Evolutionary conservation across 2,797 vertebrate genomes (phyloP), one percentile per base, ranked within the genome.

Genomic region (Enteromius treurensis): DNA sequence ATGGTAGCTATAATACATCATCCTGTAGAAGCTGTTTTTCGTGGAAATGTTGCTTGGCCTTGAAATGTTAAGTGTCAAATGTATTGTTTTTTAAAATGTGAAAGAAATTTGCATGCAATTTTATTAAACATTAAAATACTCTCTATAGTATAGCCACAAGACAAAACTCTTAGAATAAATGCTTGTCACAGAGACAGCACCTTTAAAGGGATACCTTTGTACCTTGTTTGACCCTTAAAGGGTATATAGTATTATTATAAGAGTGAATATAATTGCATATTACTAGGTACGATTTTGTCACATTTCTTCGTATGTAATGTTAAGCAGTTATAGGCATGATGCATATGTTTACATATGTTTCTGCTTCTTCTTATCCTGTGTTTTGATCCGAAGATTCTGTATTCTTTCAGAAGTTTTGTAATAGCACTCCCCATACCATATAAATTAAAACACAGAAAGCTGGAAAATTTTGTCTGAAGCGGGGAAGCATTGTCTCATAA

Each of bases 21-120:
- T 64, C n/a, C 13, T 26, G 14, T 74, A 10, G n/a, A 82, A 75
- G 26, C 19, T 29, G 5, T 10, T 51, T 1, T 37, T 60, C 4
- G 17, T 14, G 49, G 13, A 37, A 49, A 65, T 64, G 3, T 64
- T 8, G 21, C 10, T 19, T 82, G 3, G 29, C 34, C 32, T 49
- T 81, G 23, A 80, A 55, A 80, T 70, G 34, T n/a, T 37, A n/a
- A 15, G 29, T 37, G 14, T 58, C 74, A 23, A 13, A 40, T 23
- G 26, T 76, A 4, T 58, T 7, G 2, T 37, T 58, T 17, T 40
- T 76, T 58, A 1, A 37, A 58, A 29, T 17, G 42, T 49, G 42
- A 26, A 64, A 32, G 1, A 64, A 32, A 1, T 14, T 0, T 17
- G 8, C 34, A 47, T 58, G 21, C 32, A 26, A 37, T 60, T 53